Conservation (phyloP, 2,888 invertebrate genomes). For the Macroteleia sp. region DNA sequence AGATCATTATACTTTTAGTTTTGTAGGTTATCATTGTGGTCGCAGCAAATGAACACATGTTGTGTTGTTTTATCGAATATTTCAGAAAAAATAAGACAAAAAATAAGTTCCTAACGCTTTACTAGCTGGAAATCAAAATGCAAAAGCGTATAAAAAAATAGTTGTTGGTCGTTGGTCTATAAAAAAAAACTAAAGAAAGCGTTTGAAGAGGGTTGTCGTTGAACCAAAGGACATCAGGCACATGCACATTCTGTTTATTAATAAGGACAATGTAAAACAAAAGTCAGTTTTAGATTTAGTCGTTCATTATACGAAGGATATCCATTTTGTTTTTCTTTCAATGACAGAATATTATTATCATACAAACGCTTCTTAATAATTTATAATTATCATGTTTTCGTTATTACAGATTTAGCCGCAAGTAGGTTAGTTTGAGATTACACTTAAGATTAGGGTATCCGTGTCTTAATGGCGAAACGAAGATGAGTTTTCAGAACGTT, state of each 20-base stretch:
- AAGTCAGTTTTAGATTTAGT: slow-evolving; percentile 69
- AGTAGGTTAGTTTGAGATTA: slow-evolving; percentile 53
- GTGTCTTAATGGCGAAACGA: slow-evolving; percentile 63
- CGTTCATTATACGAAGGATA: slow-evolving; percentile 65
- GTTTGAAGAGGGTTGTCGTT: slow-evolving; percentile 69
- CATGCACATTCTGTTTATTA: slow-evolving; percentile 84
- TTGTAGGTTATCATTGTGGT: slow-evolving; percentile 70
- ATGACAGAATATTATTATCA: slow-evolving; percentile 63
- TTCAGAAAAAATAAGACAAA: slow-evolving; percentile 26
- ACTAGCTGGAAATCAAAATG: slow-evolving; percentile 76
- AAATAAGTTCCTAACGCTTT: slow-evolving; percentile 55
- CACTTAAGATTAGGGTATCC: slow-evolving; percentile 56
- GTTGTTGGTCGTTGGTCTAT: slow-evolving; percentile 36
- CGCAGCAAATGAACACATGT: slow-evolving; percentile 81
- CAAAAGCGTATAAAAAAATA: slow-evolving; percentile 68
- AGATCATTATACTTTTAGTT: slow-evolving; percentile 20
- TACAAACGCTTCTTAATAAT: slow-evolving; percentile 64
- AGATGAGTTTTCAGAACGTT: slow-evolving; percentile 60
- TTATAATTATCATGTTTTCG: slow-evolving; percentile 57
- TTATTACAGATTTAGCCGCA: slow-evolving; percentile 64
- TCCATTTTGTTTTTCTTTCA: slow-evolving; percentile 45
- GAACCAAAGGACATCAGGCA: slow-evolving; percentile 82
- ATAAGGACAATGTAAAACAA: slow-evolving; percentile 83
- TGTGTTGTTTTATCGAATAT: slow-evolving; percentile 62
- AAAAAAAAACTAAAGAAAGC: slow-evolving; percentile 61